Evolutionary conservation across 2,888 invertebrate genomes (phyloP), one percentile per base, ranked within the genome.

Genomic region (Oasisia sp.): DNA sequence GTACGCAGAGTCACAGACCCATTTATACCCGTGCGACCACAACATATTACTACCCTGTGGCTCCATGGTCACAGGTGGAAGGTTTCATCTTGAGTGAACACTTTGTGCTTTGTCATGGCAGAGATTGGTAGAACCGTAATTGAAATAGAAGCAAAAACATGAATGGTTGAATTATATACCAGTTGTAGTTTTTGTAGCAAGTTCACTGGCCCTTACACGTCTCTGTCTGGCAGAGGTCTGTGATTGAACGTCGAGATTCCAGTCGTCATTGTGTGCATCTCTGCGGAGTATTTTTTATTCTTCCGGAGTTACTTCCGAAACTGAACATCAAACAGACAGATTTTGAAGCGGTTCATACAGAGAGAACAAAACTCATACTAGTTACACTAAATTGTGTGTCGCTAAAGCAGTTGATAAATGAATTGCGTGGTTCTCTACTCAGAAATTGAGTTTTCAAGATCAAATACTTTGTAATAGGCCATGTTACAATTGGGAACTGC

Each of bases 391-490:
- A 74, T 74, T 27, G 74, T 74, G n/a, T 74, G 74, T 74, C 74
- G 7, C 74, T 74, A 74, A 74, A 74, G 74, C 74, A 74, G 74
- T 74, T 74, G 74, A 74, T 74, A 74, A 74, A 74, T 74, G 74
- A 74, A 74, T 74, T 74, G 74, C 74, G 7, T 27, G 74, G 27
- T 74, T 27, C 74, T 74, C 74, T 74, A n/a, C 74, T 27, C 5
- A 74, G 74, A 74, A 74, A 74, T 74, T 74, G 14, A 74, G 74
- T 74, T 74, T 74, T 74, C 74, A 27, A 74, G 74, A 74, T 74
- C 74, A 74, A 74, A 74, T 74, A 74, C 74, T 27, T 74, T 27
- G 74, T 74, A 74, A 74, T n/a, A 19, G 74, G 74, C 19, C 19
- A 19, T 27, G 74, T 74, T 7, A 74, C 74, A 74, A 74, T 74